Percentiles rank a stretch among this genome's conserved stretches.
These are phyloP conservation scores for Gouania willdenowi DNA, from an alignment of 2,797 vertebrate genomes.

Conservation along the genomic window DNA sequence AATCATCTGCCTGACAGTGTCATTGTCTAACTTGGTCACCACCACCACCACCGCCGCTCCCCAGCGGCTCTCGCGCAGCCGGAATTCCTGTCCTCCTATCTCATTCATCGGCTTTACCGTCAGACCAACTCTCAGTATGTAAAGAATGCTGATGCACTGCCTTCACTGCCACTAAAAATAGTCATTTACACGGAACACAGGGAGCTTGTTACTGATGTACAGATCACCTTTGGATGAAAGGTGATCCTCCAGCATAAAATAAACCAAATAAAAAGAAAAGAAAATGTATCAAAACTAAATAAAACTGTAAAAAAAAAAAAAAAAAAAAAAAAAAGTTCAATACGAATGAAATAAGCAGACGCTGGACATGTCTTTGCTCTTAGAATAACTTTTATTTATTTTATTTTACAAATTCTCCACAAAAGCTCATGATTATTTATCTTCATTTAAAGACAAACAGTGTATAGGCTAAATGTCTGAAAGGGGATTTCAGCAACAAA, in stretches of 20 bases:
- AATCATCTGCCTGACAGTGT: background rate
- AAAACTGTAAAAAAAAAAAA: background rate
- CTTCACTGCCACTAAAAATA: constrained; percentile 53
- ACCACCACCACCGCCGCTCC: background rate
- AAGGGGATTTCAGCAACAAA: constrained; percentile 28
- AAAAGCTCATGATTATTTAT: constrained; percentile 51
- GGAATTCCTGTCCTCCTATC: constrained; percentile 73
- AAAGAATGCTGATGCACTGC: constrained; percentile 60
- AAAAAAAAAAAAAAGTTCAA: too few species aligned
- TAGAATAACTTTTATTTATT: constrained; percentile 72
- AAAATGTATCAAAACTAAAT: background rate
- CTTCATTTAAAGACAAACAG: constrained; percentile 65
- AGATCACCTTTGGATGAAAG: background rate
- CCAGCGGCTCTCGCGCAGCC: constrained; percentile 1
- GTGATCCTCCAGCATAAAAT: background rate
- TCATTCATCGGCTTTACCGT: constrained; percentile 65
- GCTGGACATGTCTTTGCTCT: constrained; percentile 27
- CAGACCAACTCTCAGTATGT: constrained; percentile 50
- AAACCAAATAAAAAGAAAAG: background rate
- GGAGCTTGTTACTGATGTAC: background rate
- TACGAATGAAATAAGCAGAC: background rate
- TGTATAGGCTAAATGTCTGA: constrained; percentile 45
- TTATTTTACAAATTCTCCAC: constrained; percentile 67
- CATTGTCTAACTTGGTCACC: background rate
- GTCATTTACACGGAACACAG: constrained; percentile 1